Evolutionary conservation across 2,797 vertebrate species (phyloP).

Genomic region (Anguilla obscura): DNA sequence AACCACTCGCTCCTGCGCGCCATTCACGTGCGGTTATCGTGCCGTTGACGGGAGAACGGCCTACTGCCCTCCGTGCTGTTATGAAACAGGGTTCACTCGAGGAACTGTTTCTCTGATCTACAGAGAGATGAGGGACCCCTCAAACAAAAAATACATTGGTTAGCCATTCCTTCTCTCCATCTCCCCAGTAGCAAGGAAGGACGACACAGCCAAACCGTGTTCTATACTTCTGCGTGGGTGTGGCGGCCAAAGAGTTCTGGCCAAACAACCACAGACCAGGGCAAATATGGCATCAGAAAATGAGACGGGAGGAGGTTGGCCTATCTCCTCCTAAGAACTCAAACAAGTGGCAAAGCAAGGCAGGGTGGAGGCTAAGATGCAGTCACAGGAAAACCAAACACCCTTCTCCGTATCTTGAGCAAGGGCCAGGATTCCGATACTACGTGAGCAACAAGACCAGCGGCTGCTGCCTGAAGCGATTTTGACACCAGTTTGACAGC

Average conservation of each 20-base stretch:
- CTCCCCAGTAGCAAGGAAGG: not conserved
- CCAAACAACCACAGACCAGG: not conserved
- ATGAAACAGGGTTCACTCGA: conserved; percentile 23
- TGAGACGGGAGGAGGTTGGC: too few species aligned
- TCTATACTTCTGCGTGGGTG: not conserved
- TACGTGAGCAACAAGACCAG: not conserved
- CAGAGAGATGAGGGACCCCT: not conserved
- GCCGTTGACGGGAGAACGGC: conserved; percentile 29
- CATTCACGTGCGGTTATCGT: conserved; percentile 26
- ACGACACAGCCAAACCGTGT: not conserved
- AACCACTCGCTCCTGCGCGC: conserved; percentile 25
- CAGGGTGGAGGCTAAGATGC: not conserved
- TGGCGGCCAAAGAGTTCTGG: not conserved
- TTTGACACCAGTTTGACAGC: not conserved
- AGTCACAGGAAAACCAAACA: not conserved
- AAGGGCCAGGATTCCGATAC: not conserved
- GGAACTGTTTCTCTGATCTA: not conserved
- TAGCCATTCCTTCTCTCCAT: not conserved
- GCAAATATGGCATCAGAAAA: not conserved
- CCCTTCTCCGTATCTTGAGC: not conserved
- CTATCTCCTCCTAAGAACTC: not conserved
- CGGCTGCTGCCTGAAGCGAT: not conserved
- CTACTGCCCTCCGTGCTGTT: not conserved
- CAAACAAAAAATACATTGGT: not conserved
- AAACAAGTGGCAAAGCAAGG: not conserved